Base-by-base conservation (phyloP, 2,888 invertebrate genomes). In the Trichogramma dendrolimi region DNA sequence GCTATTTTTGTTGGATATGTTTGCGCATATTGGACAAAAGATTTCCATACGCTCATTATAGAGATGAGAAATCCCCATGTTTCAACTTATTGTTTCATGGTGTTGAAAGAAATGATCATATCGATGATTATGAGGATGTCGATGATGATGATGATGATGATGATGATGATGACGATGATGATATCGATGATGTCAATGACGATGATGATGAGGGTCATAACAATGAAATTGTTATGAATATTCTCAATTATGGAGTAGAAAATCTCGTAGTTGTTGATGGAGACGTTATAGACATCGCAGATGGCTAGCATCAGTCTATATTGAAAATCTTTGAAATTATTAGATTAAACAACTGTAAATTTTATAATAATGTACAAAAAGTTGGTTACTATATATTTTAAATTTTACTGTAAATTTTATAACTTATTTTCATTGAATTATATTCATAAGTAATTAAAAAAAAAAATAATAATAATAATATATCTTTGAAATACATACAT, bases 1-100 rank as follows among this genome's bases (percentile, higher is more conserved):
- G 82, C 1, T 82, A 79, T 68, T 88, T 88, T 76, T 88, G 87
- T 72, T 88, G 87, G 87, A 68, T 85, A 10, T 88, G 87, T 70
- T 72, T 75, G 39, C 67, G 60, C 10, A 69, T 74, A 27, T 74
- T 87, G 49, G 78, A 82, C 63, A 74, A 75, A 3, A 69, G 72
- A 5, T 79, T 80, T 67, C 87, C 87, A 0, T 87, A 87, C 71
- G 64, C 70, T 4, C 87, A 87, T 72, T 87, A 82, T 72, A 81
- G 77, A 65, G 74, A 80, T 67, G 71, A 78, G 0, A 68, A 70
- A 38, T 80, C 81, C 1, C 68, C 68, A 1, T 87, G 87, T 70
- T 82, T 75, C 67, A 82, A 83, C 54, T 75, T 77, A 67, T 79
- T 87, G 38, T 84, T 85, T 71, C 72, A 77, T 58, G 79, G 79